Evolutionary conservation across 37 sponge, comb jelly and placozoan species (phyloP), one percentile per base, ranked within the genome.

Genomic region (Halichondria panicea): DNA sequence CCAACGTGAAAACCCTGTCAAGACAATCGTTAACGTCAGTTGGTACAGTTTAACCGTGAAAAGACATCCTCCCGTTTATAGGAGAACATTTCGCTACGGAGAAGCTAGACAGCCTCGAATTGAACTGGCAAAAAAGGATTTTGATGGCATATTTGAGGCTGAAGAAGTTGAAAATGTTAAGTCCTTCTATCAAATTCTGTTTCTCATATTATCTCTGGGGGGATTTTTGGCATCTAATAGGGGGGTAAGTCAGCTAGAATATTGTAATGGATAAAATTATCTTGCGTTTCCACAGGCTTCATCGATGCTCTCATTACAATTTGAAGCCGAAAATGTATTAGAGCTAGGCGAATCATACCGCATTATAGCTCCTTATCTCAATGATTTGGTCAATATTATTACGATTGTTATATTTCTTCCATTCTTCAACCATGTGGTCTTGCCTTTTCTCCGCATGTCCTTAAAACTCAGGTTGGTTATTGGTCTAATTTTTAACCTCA

Each of bases 161-260:
- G 83, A 82, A 24, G 66, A 82, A 33, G 83, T 82, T 22, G 83
- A 82, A 43, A 59, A 82, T 53, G 75, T 82, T n/a, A 82, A 82
- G 46, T 75, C 83, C 0, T 82, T 74, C 43, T 66, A 35, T 37
- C 55, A 55, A 25, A 36, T 82, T n/a, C 31, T 72, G 62, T 67
- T 82, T 25, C 43, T 82, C n/a, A 41, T 69, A 5, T 69, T 79
- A 7, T 57, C 58, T 33, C 70, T 79, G 11, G 58, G 45, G 0
- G 57, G 57, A 18, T 60, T 18, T 22, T 79, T 79, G 35, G 50
- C 38, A 15, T 39, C 80, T 6, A 64, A 63, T 76, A 55, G 53
- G 36, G 63, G 55, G 38, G 76, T 76, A 45, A 76, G 76, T 62
- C 9, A 18, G 15, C n/a, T n/a, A n/a, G n/a, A n/a, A n/a, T n/a